Evolutionary conservation across 2,888 invertebrate species (phyloP), one percentile per base, ranked within the genome.

Genomic region (Aphidoletes aphidimyza): DNA sequence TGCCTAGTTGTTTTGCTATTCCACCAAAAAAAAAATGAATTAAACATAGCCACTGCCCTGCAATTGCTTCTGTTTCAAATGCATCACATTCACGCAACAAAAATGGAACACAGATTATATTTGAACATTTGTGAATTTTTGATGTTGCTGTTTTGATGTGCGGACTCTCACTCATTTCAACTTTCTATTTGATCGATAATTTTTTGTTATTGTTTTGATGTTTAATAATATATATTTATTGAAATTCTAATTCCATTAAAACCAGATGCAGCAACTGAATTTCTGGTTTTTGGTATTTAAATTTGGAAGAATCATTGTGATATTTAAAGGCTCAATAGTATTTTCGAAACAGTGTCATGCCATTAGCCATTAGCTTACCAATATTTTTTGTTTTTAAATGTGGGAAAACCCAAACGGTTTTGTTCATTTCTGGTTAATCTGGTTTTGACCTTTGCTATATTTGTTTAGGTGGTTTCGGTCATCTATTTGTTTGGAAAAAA

Each of bases 371-470:
- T 39, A n/a, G n/a, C 22, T 54, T 54, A 22, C 54, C 22, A 3
- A 22, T 54, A 22, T 54, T 54, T 39, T 8, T 39, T 39, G 5
- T 39, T 39, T 39, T 47, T 47, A 14, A 2, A 69, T 69, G 69
- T 69, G 69, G 69, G 69, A 69, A 69, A 69, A 69, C 69, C 30
- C 69, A 30, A 69, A 30, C 11, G 5, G 14, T 22, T 2, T 69
- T 30, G 1, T 17, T 19, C 47, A 30, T 69, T 69, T 69, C 69
- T 69, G 69, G 69, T 69, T 30, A 69, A 30, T 69, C 69, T 69
- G 69, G 69, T 69, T 69, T 69, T 69, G 69, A 69, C 69, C 30
- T 69, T 69, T 30, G 17, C 69, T 69, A 14, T 69, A 34, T 69
- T 69, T 69, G 69, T 69, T 69, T 69, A 69, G 69, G 69, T 69